Conservation (phyloP, 2,113 vertebrate species). For the Actenoides hombroni region DNA sequence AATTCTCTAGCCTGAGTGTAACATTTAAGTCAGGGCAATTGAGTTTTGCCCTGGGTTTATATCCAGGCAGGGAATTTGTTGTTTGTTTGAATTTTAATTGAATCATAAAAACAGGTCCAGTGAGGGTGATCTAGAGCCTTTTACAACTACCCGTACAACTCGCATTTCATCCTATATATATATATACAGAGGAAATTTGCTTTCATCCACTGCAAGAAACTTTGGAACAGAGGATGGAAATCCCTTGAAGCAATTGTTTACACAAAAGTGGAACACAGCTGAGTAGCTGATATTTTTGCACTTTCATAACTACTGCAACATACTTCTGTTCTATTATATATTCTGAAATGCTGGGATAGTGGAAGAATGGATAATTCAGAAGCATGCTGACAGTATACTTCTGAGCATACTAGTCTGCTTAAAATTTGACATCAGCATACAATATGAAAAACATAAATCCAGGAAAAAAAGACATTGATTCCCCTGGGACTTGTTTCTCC, state of each 20-base stretch:
- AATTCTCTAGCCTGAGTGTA: not conserved
- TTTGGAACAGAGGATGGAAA: not conserved
- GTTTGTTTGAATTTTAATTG: slow-evolving; percentile 16
- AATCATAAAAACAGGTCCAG: not conserved
- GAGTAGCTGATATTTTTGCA: not conserved
- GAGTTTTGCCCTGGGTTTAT: not conserved
- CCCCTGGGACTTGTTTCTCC: not conserved
- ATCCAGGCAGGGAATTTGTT: not conserved
- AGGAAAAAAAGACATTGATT: not conserved
- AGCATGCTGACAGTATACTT: not conserved
- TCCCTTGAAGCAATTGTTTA: not conserved
- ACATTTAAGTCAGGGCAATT: not conserved
- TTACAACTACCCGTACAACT: not conserved
- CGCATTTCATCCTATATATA: not conserved
- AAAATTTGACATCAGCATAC: not conserved
- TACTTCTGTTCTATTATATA: not conserved
- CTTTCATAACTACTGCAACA: not conserved
- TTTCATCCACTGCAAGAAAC: not conserved
- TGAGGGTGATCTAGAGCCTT: not conserved
- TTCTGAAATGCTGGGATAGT: not conserved
- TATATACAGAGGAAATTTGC: not conserved
- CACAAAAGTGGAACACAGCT: not conserved
- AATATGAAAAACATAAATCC: not conserved
- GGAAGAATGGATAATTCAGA: not conserved
- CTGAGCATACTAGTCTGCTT: not conserved